Conservation (phyloP, 2,113 vertebrate genomes). For the Mungos mungo region DNA sequence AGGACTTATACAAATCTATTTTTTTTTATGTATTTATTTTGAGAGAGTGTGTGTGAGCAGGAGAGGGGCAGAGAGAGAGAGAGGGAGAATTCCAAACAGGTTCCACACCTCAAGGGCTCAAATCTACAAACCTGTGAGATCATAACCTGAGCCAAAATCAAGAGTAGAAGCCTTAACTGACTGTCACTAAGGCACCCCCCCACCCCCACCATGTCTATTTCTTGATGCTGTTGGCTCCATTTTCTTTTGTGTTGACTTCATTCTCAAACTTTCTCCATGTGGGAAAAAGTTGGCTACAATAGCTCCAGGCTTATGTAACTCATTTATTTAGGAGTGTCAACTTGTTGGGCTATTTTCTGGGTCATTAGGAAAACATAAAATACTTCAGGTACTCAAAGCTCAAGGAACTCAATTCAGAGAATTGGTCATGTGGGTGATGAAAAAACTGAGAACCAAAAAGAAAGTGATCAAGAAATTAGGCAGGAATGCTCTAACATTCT, state of each 20-base stretch:
- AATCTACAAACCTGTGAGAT: too few relatives aligned
- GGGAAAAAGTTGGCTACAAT: background rate
- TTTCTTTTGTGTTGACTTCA: constrained; percentile 16
- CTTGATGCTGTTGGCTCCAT: background rate
- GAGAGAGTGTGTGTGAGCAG: too few relatives aligned
- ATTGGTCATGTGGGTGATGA: background rate
- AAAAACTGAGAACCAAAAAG: background rate
- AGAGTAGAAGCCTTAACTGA: too few relatives aligned
- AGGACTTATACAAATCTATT: background rate
- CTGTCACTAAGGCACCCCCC: too few relatives aligned
- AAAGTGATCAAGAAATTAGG: background rate
- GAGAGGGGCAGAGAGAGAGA: too few relatives aligned
- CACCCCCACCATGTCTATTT: background rate
- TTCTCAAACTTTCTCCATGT: background rate
- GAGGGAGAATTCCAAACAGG: too few relatives aligned
- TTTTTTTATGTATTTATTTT: background rate
- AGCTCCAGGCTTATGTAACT: background rate
- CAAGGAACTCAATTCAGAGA: constrained; percentile 23
- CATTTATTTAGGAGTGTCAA: background rate
- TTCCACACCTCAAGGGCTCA: too few relatives aligned
- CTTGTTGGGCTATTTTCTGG: background rate
- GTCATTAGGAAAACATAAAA: constrained; percentile 11
- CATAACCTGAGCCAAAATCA: too few relatives aligned
- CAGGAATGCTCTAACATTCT: background rate
- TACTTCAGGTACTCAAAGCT: background rate